Base-by-base conservation (phyloP, 2,797 vertebrate species). In the Echiichthys vipera region DNA sequence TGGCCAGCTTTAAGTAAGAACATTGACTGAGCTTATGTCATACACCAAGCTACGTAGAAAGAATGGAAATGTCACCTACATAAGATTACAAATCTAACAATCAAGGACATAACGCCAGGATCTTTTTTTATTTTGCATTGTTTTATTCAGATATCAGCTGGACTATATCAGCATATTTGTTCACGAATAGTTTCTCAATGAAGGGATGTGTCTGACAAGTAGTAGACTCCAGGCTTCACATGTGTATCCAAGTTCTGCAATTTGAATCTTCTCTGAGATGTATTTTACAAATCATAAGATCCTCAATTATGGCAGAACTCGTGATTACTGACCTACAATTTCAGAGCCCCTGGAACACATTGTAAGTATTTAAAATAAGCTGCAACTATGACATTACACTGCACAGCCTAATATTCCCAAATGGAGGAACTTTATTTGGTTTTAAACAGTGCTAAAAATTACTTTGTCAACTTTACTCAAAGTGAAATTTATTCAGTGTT, bases 401-500 rank as follows among this genome's bases (percentile, higher is more conserved):
- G 34, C 4, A 63, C 7, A 15, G 25, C n/a, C 13, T 51, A 29
- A 7, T 64, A 45, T 40, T 39, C 7, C 5, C 11, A 68, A 50
- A 43, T 49, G 5, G 32, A 56, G 5, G 7, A 18, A 27, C 20
- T 61, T 7, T 13, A 46, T 51, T 67, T 69, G 14, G 2, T 68
- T 29, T 45, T 3, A 45, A 67, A 58, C 50, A 13, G 25, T 30
- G 9, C n/a, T 42, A 53, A 34, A 71, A 63, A 17, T 53, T 10
- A 50, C 7, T 71, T 51, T 32, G 18, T 32, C 42, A 78, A 62
- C 51, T 74, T n/a, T n/a, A n/a, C 24, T 72, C n/a, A 67, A 69
- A 80, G 61, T 83, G 49, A 10, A 65, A 84, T 84, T 36, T 79
- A 76, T 85, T 81, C 67, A 75, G 65, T 68, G 58, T 76, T 84